Conservation (phyloP, 2,888 invertebrate species). For the Onthophagus sagittarius region DNA sequence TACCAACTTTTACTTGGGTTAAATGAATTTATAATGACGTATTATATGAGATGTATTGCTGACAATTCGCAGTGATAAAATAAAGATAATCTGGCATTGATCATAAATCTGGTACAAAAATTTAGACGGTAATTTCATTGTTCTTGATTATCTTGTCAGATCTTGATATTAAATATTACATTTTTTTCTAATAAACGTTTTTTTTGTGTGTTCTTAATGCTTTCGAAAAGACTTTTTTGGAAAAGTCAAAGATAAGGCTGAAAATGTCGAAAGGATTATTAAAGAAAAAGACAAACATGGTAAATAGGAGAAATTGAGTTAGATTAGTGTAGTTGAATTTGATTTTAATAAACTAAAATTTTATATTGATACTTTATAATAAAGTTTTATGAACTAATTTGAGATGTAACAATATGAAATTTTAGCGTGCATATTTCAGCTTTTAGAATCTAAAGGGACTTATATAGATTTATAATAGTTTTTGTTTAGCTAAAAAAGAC, state of each 20-base stretch:
- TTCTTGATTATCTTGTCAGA: slow-evolving; percentile 1
- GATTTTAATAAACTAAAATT: background rate
- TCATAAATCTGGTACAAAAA: background rate
- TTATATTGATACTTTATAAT: background rate
- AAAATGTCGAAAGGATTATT: slow-evolving; percentile 85
- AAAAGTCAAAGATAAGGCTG: slow-evolving; percentile 94
- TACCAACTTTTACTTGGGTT: background rate
- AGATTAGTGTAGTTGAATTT: background rate
- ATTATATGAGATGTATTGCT: background rate
- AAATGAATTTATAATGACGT: slow-evolving; percentile 5
- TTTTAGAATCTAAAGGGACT: too few species aligned
- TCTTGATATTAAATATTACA: background rate
- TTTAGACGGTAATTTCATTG: background rate
- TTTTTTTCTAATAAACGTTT: slow-evolving; percentile 10
- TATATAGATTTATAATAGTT: too few species aligned
- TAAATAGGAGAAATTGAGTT: slow-evolving; percentile 37
- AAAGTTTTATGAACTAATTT: background rate
- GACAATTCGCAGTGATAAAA: slow-evolving; percentile 3
- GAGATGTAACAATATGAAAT: too few species aligned
- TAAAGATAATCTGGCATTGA: background rate
- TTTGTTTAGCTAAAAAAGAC: too few species aligned
- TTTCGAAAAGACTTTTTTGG: slow-evolving; percentile 79
- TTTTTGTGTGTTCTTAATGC: slow-evolving; percentile 17
- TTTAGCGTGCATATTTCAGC: too few species aligned
- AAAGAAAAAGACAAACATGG: slow-evolving; percentile 94